A percentile compares a stretch with the other conserved stretches of the same genome.
Evolutionary conservation across 2,797 vertebrate genomes (phyloP).

Genomic region (Myotis daubentonii): DNA sequence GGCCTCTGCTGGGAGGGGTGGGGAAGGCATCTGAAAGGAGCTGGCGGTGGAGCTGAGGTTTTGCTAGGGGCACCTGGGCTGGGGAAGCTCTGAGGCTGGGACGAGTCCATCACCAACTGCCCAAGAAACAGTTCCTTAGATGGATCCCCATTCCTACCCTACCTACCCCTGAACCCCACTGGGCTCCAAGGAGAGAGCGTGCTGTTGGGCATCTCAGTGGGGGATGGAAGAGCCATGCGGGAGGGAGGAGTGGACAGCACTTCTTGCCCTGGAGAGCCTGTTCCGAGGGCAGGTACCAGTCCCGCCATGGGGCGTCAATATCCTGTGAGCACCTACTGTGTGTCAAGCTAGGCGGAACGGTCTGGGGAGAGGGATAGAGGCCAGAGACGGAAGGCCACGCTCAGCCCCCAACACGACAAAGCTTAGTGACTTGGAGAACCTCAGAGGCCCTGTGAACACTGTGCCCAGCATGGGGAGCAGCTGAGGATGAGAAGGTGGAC

Average conservation of each 20-base stretch:
- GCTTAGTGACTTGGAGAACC: accelerated
- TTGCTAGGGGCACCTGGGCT: background rate
- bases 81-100: background rate
- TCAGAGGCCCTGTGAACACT: accelerated
- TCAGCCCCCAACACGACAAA: background rate
- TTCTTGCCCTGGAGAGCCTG: background rate
- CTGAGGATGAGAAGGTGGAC: background rate
- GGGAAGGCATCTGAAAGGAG: background rate
- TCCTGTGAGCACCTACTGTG: background rate
- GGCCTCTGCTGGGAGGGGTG: accelerated
- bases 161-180: accelerated
- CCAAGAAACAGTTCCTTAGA: background rate
- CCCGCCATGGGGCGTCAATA: background rate
- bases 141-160: background rate
- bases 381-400: background rate
- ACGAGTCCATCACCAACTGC: background rate
- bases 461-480: accelerated
- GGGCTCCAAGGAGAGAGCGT: background rate
- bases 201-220: accelerated
- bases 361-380: background rate
- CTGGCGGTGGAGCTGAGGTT: background rate
- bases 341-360: background rate
- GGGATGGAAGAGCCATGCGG: accelerated
- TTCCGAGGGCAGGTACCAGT: background rate
- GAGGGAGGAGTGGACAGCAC: background rate